Percentiles rank a stretch among this genome's conserved stretches.
These are phyloP conservation scores for Pachliopta kotzebuea DNA, from an alignment of 2,888 invertebrate genomes.

Conservation along the genomic window DNA sequence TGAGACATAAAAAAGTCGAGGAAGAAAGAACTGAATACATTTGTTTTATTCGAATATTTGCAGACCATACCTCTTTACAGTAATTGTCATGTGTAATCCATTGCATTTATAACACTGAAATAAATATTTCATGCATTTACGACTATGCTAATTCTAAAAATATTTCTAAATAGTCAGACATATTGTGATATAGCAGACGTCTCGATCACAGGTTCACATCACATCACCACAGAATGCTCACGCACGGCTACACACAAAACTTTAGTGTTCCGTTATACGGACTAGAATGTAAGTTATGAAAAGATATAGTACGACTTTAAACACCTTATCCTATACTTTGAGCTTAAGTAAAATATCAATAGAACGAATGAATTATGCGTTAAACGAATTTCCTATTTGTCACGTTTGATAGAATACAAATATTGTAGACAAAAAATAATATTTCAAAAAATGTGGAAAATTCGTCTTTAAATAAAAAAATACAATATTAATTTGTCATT, in stretches of 20 bases:
- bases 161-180: slow-evolving; percentile 80
- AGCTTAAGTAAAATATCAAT: neutral
- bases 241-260: slow-evolving; percentile 50
- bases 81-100: slow-evolving; percentile 67
- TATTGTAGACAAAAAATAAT: neutral
- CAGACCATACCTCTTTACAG: slow-evolving; percentile 55
- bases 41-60: slow-evolving; percentile 41
- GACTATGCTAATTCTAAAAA: slow-evolving; percentile 73
- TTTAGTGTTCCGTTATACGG: slow-evolving; percentile 58
- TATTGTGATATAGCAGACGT: slow-evolving; percentile 73
- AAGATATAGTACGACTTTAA: neutral
- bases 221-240: slow-evolving; percentile 35
- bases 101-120: slow-evolving; percentile 55
- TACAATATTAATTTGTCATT: too few relatives aligned
- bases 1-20: slow-evolving; percentile 75
- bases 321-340: neutral
- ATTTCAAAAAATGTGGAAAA: too few relatives aligned
- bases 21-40: slow-evolving; percentile 54
- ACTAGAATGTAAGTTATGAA: slow-evolving; percentile 40
- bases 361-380: slow-evolving; percentile 45
- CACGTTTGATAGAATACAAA: slow-evolving; percentile 11
- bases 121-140: slow-evolving; percentile 53
- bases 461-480: too few relatives aligned
- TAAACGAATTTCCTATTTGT: slow-evolving; percentile 42
- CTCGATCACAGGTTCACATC: slow-evolving; percentile 52